Conservation (phyloP, 2,113 vertebrate species). For the Brachypteracias leptosomus region DNA sequence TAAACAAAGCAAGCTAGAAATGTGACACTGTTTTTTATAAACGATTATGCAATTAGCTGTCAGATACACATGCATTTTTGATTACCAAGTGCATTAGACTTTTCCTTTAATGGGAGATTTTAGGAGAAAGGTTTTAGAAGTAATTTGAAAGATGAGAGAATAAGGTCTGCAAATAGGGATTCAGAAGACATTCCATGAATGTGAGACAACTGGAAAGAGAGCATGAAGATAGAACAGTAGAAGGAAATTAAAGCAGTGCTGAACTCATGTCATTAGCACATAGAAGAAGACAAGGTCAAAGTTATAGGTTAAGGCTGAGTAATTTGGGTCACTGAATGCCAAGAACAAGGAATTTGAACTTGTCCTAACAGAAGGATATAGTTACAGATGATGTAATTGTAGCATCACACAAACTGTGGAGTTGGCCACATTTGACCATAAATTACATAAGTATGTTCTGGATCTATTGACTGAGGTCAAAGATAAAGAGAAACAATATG, state of each 20-base stretch:
- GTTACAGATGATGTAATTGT: constrained; percentile 48
- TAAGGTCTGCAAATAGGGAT: background rate
- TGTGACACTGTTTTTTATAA: background rate
- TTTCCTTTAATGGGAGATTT: background rate
- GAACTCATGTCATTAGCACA: constrained; percentile 26
- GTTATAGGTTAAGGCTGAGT: constrained; percentile 53
- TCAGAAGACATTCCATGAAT: background rate
- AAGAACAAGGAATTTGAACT: constrained; percentile 55
- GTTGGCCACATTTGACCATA: constrained; percentile 18
- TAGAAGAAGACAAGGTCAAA: background rate
- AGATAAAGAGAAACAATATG: background rate
- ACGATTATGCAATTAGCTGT: background rate
- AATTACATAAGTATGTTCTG: constrained; percentile 29
- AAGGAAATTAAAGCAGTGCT: constrained; percentile 15
- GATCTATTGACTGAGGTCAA: background rate
- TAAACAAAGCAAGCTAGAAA: background rate
- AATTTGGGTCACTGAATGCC: constrained; percentile 43
- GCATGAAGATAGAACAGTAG: background rate
- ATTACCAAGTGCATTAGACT: background rate
- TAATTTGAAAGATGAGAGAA: background rate
- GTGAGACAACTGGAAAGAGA: background rate
- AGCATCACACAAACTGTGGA: background rate
- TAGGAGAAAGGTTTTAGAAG: background rate
- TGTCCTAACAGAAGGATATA: constrained; percentile 25
- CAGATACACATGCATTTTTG: background rate